Evolutionary conservation across 2,797 vertebrate genomes (phyloP), one percentile per base, ranked within the genome.

Genomic region (Phrynocephalus forsythii): DNA sequence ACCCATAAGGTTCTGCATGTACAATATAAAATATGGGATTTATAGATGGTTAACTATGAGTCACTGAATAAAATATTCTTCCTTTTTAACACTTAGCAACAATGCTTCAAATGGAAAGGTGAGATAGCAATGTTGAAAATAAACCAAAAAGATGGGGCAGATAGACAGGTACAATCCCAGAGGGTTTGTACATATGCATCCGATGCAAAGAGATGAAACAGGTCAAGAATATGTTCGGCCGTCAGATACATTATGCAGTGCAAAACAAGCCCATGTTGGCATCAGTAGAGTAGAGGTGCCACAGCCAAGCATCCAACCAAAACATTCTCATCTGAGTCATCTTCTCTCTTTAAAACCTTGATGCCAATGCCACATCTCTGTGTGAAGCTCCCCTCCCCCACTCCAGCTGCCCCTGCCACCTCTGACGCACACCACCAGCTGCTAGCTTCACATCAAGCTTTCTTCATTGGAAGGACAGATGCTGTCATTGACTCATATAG

Each of bases 391-490:
- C 52, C 52, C 52, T 10, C 52, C 72, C 18, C 50, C n/a, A n/a
- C n/a, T 66, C 67, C 84, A 83, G 81, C 67, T 66, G 76, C 86
- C 82, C 66, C 33, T 16, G 52, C 76, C 73, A 63, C 75, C 80
- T 67, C 81, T 78, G 84, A 86, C n/a, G 56, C 30, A 83, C 75
- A 38, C 67, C 6, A 73, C 84, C 72, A 63, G 82, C 78, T 84
- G 82, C 72, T 72, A 48, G 69, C 52, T 87, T 68, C 38, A 30
- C 66, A 84, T 84, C 79, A 69, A 77, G 16, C 82, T 82, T 71
- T 2, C 82, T 90, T 87, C 22, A 10, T 69, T 18, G 66, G 78
- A 87, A 88, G 71, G 83, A 89, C 81, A 91, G 80, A 82, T 91
- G 88, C 88, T 72, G 86, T 88, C 88, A 90, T 71, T 90, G 85